Evolutionary conservation across 2,113 vertebrate species (phyloP), one percentile per base, ranked within the genome.

Genomic region (Mormyrus lacerda): DNA sequence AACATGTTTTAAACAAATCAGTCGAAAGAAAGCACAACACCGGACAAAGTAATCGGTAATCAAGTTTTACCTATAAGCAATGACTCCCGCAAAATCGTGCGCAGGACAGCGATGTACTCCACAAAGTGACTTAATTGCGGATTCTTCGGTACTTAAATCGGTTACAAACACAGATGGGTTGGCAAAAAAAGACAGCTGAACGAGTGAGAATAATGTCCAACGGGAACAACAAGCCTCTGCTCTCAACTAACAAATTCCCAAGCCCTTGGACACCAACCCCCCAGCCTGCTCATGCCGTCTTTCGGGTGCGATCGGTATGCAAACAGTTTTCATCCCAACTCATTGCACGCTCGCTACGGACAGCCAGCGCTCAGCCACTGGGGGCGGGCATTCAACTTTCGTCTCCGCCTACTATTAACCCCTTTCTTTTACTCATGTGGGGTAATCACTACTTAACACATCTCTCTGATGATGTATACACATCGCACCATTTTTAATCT

Each of bases 191-290:
- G n/a, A 3, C 9, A 87, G 27, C 19, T 19, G 42, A 35, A 31
- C 6, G 79, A 48, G 44, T 50, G 73, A 88, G 69, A 83, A 87
- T 87, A 53, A 58, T 61, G 53, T 85, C 87, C 55, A 69, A 21
- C 31, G 53, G 87, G n/a, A 47, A 90, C 9, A 79, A 58, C 87
- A 61, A 85, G 44, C 89, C 15, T 85, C 76, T 86, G 61, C 51
- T 89, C 91, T 91, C 92, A 88, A 42, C 90, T 91, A 58, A 88
- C 93, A 92, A 89, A 94, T 93, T 93, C 94, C 95, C 93, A 86
- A 90, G 89, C 44, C 89, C 89, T 91, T 88, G 89, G 90, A 87
- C 91, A 76, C 82, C 89, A 85, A 93, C 87, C 90, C 92, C 90
- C 90, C 91, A 87, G n/a, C 93, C 89, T 91, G 89, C 85, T 91